Evolutionary conservation across 2,797 vertebrate species (phyloP).

Genomic region (Pseudocheirus occidentalis): DNA sequence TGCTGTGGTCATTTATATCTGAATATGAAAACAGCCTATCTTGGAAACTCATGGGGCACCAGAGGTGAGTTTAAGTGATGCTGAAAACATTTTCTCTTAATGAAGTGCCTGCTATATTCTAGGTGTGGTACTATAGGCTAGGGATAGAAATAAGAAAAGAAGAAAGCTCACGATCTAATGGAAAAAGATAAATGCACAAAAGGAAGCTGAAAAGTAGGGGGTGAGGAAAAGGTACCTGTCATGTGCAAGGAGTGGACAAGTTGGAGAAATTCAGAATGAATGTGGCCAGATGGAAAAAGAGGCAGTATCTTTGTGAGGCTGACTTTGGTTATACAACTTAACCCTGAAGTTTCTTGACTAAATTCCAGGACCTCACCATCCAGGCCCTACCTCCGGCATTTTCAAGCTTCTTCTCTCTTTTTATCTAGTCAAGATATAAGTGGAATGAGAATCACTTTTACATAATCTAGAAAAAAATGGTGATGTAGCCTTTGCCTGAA

Average conservation of each 20-base stretch:
- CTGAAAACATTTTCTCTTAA: not conserved
- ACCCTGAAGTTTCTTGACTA: not conserved
- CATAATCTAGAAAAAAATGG: not conserved
- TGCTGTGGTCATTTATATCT: slow-evolving; percentile 86
- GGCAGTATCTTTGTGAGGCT: not conserved
- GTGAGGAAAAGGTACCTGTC: not conserved
- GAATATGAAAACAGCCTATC: slow-evolving; percentile 92
- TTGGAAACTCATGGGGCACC: slow-evolving; percentile 84
- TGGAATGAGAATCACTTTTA: not conserved
- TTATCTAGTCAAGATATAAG: not conserved
- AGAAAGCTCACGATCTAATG: not conserved
- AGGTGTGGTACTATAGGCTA: not conserved
- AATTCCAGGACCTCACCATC: not conserved
- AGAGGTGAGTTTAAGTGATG: slow-evolving; percentile 84
- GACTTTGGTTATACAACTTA: not conserved
- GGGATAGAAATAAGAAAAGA: not conserved
- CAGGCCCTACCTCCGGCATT: not conserved
- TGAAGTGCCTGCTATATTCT: not conserved
- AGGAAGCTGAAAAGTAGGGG: not conserved
- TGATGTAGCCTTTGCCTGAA: not conserved
- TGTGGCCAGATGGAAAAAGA: not conserved
- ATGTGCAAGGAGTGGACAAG: not conserved
- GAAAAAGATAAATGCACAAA: not conserved
- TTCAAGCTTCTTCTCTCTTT: slow-evolving; percentile 48
- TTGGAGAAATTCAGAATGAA: not conserved